phyloP scores from a whole-genome alignment of 2,797 vertebrate species.

The Myiotriccus ornatus region DNA sequence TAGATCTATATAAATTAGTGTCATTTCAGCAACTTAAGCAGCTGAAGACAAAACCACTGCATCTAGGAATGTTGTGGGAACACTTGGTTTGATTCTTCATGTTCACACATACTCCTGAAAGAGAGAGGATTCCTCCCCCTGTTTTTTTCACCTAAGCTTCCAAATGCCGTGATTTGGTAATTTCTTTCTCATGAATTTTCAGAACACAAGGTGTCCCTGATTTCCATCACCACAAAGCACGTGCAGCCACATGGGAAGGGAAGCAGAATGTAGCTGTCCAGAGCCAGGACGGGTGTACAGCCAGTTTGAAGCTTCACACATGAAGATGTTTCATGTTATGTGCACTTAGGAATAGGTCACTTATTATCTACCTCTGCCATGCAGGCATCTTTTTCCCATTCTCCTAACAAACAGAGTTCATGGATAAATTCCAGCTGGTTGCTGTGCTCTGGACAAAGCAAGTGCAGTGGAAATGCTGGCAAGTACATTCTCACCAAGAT shows the following conservation, averaged over 20 bases:
- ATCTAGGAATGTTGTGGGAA: background rate
- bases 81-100: background rate
- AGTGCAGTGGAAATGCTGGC: background rate
- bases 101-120: background rate
- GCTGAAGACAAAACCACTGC: background rate
- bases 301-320: background rate
- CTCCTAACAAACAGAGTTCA: background rate
- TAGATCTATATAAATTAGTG: background rate
- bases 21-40: background rate
- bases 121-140: background rate
- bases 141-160: background rate
- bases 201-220: background rate
- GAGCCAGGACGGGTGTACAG: background rate
- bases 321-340: background rate
- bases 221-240: background rate
- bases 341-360: fast-evolving
- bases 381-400: background rate
- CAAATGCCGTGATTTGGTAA: background rate
- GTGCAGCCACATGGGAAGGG: fast-evolving
- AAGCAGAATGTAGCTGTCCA: background rate
- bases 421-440: conserved; percentile 14
- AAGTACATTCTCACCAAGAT: background rate
- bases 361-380: background rate
- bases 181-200: background rate
- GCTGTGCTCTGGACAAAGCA: background rate